Percentiles rank a stretch among this genome's conserved stretches.
Conservation (phyloP, 2,113 vertebrate genomes). For the Hyla sarda region DNA sequence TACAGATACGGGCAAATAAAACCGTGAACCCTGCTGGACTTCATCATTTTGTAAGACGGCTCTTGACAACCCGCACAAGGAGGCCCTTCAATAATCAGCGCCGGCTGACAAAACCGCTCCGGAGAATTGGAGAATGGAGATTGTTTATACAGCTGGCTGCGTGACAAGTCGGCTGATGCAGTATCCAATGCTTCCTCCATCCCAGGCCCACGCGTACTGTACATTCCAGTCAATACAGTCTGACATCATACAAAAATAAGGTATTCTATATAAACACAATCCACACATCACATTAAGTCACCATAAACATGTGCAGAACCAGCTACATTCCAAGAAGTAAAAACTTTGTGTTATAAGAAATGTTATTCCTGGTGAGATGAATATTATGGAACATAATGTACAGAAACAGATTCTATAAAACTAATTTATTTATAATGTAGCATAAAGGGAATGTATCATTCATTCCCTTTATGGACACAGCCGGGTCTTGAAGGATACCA, state of each 20-base stretch:
- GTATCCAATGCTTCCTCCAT: constrained; percentile 12
- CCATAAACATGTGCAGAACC: background rate
- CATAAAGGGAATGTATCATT: too few relatives aligned
- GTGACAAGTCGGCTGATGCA: background rate
- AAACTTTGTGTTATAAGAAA: background rate
- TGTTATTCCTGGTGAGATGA: too few relatives aligned
- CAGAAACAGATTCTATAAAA: too few relatives aligned
- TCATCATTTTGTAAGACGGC: background rate
- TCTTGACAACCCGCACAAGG: background rate
- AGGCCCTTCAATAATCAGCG: background rate
- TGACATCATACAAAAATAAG: constrained; percentile 31
- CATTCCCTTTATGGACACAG: too few relatives aligned
- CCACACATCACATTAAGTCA: constrained; percentile 4
- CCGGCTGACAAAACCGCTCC: background rate
- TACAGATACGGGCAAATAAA: background rate
- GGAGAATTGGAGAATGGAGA: constrained; percentile 1
- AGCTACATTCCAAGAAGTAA: background rate
- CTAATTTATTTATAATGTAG: too few relatives aligned
- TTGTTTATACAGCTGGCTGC: constrained; percentile 51
- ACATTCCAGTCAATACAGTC: background rate
- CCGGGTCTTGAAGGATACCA: too few relatives aligned
- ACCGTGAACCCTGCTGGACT: background rate
- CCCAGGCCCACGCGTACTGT: background rate
- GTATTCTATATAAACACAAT: constrained; percentile 20
- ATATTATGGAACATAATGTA: too few relatives aligned